Percentiles rank a stretch among this genome's conserved stretches.
Conservation (phyloP, 2,797 vertebrate genomes). For the Danionella dracula region DNA sequence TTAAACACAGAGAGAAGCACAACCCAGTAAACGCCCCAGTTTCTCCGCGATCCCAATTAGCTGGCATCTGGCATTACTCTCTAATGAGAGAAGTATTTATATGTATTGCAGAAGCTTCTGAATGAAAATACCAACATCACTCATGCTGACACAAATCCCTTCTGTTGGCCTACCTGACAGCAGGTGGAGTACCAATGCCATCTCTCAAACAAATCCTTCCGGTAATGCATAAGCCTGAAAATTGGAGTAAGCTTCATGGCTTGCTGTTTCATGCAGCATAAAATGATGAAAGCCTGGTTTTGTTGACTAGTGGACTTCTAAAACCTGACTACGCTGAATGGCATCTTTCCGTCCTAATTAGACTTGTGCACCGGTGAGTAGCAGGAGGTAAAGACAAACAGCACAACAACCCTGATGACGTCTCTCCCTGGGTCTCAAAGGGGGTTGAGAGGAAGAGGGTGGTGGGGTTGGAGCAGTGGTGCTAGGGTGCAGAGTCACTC, state of each 20-base stretch:
- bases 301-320: background rate
- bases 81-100: conserved; percentile 41
- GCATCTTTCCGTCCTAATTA: conserved; percentile 59
- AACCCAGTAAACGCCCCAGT: conserved; percentile 38
- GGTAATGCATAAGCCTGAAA: background rate
- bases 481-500: conserved; percentile 65
- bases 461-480: conserved; percentile 55
- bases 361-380: conserved; percentile 59
- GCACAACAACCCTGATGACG: conserved; percentile 79
- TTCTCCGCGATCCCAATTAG: conserved; percentile 46
- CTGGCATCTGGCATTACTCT: conserved; percentile 42
- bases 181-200: conserved; percentile 17
- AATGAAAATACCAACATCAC: conserved; percentile 38
- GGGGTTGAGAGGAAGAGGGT: conserved; percentile 41
- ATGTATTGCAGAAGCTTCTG: conserved; percentile 27
- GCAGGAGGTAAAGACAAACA: conserved; percentile 45
- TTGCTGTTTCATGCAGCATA: background rate
- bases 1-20: conserved; percentile 30
- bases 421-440: conserved; percentile 76
- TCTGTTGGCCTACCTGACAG: conserved; percentile 18
- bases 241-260: background rate
- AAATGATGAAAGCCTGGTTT: background rate
- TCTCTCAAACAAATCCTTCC: conserved; percentile 13
- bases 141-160: conserved; percentile 30
- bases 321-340: conserved; percentile 20